phyloP scores from a whole-genome alignment of 2,113 vertebrate genomes.

The Vulpes lagopus region DNA sequence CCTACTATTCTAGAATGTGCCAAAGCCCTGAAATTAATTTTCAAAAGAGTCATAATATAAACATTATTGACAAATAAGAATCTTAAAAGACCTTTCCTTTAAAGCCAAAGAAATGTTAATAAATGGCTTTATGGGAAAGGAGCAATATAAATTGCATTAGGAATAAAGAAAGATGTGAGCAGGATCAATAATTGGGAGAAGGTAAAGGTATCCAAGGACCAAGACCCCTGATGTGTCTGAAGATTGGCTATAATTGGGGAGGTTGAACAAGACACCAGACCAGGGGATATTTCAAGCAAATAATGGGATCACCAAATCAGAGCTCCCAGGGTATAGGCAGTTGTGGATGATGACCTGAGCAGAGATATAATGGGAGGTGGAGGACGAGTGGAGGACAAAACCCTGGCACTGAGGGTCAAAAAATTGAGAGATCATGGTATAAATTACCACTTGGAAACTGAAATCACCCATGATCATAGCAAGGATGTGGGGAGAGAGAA shows the following conservation, averaged over 20 bases:
- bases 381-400: too few species aligned
- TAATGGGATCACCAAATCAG: rapidly evolving
- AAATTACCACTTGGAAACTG: neutral
- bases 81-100: neutral
- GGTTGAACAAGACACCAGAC: too few species aligned
- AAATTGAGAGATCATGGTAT: neutral
- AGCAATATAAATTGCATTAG: neutral
- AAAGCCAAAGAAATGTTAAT: neutral
- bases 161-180: neutral
- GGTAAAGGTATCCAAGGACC: neutral
- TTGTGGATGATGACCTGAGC: too few species aligned
- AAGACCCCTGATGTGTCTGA: neutral
- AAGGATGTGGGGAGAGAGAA: neutral
- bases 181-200: neutral
- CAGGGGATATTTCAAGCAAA: rapidly evolving
- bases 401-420: neutral
- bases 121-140: neutral
- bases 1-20: neutral
- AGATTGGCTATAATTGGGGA: neutral
- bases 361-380: rapidly evolving
- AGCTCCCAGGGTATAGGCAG: too few species aligned
- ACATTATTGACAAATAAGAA: neutral
- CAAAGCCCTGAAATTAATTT: neutral
- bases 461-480: neutral
- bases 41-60: neutral